Percentiles rank a stretch among this genome's conserved stretches.
Conservation (phyloP, 2,797 vertebrate species). For the Falco concolor region DNA sequence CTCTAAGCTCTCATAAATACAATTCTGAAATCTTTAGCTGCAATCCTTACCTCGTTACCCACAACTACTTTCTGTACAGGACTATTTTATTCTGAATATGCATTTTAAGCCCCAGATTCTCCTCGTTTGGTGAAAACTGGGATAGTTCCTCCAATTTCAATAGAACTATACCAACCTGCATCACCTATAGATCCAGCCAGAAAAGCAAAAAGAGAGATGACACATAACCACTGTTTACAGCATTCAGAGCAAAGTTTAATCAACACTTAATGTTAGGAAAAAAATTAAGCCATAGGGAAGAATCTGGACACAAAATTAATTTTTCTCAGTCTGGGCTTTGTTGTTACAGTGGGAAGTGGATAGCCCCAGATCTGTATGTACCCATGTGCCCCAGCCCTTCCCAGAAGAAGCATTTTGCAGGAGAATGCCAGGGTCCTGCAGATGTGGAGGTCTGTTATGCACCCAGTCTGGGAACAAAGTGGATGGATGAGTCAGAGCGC, state of each 20-base stretch:
- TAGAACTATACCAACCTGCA: not conserved
- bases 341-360: not conserved
- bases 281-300: not conserved
- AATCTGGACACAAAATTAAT: not conserved
- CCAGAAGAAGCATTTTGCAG: not conserved
- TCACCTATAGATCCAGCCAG: not conserved
- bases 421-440: not conserved
- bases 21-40: not conserved
- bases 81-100: not conserved
- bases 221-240: not conserved
- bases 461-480: not conserved
- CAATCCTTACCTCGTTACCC: conserved; percentile 1
- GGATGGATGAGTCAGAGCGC: not conserved
- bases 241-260: not conserved
- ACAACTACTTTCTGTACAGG: not conserved
- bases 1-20: conserved; percentile 21
- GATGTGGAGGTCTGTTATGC: not conserved
- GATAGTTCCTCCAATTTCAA: not conserved
- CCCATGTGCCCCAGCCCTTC: not conserved
- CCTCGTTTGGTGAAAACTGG: not conserved
- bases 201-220: not conserved
- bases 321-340: not conserved
- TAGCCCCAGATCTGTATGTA: not conserved
- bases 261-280: not conserved
- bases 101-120: not conserved